phyloP scores from a whole-genome alignment of 2,797 vertebrate genomes.

The Hydrolagus colliei region DNA sequence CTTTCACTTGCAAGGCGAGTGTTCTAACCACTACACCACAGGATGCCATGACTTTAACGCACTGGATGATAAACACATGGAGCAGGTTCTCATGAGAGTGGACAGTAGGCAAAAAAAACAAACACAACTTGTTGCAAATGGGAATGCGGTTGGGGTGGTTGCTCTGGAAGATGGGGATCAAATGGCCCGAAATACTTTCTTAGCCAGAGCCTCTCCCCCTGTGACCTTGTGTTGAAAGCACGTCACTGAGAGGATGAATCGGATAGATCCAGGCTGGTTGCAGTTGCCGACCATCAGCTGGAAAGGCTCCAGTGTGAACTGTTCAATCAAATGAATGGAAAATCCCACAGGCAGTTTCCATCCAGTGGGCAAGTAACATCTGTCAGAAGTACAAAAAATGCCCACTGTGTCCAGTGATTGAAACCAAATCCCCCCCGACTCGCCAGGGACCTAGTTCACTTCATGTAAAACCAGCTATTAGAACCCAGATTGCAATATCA shows the following conservation, averaged over 20 bases:
- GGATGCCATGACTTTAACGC: too few species aligned
- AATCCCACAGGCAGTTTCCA: not conserved
- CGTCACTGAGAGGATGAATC: not conserved
- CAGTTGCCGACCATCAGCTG: conserved; percentile 1
- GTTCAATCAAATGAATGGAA: conserved; percentile 2
- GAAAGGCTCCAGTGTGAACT: not conserved
- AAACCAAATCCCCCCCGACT: not conserved
- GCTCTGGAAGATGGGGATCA: too few species aligned
- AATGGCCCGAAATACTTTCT: too few species aligned
- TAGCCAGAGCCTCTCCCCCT: too few species aligned
- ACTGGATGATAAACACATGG: too few species aligned
- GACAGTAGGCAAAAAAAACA: too few species aligned
- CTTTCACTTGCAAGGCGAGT: too few species aligned
- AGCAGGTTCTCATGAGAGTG: too few species aligned
- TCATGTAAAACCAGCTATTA: conserved; percentile 12
- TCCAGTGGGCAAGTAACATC: not conserved
- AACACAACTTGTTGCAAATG: too few species aligned
- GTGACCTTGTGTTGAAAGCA: not conserved
- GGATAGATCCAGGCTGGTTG: not conserved
- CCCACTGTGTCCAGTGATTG: not conserved
- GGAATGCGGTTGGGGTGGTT: too few species aligned
- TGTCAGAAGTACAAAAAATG: not conserved
- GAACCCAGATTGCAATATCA: not conserved
- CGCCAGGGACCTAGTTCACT: conserved; percentile 8
- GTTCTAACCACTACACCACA: too few species aligned